Evolutionary conservation across 2,113 vertebrate species (phyloP).

Genomic region (Ia io): DNA sequence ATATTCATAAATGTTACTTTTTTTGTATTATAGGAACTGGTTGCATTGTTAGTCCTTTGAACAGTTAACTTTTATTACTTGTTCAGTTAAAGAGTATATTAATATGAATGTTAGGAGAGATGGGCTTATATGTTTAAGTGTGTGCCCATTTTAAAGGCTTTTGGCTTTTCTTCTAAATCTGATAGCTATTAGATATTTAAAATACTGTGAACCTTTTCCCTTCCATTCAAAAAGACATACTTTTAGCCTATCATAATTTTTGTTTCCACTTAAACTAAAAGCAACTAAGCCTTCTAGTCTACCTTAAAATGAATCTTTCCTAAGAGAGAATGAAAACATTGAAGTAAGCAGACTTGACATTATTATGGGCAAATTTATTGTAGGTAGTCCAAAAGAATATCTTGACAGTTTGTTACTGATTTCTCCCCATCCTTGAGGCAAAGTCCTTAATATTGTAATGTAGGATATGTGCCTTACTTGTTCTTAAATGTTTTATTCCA

Average conservation of each 20-base stretch:
- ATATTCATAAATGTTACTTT: conserved; percentile 48
- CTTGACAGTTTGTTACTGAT: conserved; percentile 4
- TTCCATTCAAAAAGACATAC: not conserved
- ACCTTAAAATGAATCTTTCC: conserved; percentile 24
- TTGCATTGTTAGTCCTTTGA: conserved; percentile 47
- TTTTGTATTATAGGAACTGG: conserved; percentile 9
- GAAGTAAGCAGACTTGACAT: conserved; percentile 40
- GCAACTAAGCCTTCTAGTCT: not conserved
- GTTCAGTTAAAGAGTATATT: conserved; percentile 44
- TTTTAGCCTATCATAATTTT: conserved; percentile 48
- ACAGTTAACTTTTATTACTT: not conserved
- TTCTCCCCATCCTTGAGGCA: not conserved
- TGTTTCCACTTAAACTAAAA: conserved; percentile 4
- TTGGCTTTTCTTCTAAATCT: conserved; percentile 38
- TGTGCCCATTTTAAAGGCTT: conserved; percentile 30
- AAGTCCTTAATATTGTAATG: not conserved
- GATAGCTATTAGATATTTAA: conserved; percentile 13
- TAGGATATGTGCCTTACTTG: not conserved
- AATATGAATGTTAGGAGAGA: not conserved
- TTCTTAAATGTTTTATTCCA: not conserved
- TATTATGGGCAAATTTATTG: conserved; percentile 2
- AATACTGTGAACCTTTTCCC: conserved; percentile 18
- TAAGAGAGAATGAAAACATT: not conserved
- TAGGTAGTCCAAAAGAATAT: conserved; percentile 7
- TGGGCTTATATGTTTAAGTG: conserved; percentile 6